Conservation (phyloP, 2,797 vertebrate species). For the Limnodromus scolopaceus region DNA sequence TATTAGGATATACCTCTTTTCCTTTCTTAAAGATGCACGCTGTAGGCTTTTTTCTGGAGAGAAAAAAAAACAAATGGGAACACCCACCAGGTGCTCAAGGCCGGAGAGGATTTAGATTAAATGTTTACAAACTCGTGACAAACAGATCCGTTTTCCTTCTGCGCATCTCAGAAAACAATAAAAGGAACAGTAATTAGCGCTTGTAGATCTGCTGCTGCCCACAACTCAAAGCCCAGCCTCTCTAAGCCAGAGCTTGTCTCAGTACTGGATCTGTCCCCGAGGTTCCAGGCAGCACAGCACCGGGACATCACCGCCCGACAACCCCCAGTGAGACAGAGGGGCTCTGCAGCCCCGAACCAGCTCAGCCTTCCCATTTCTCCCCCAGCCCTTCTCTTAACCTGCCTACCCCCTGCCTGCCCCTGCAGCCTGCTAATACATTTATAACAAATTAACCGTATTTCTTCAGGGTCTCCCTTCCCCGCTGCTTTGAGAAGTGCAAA, state of each 20-base stretch:
- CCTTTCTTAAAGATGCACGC: neutral
- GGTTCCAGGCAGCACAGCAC: neutral
- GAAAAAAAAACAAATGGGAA: neutral
- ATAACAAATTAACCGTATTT: neutral
- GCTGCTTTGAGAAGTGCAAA: neutral
- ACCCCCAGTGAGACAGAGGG: neutral
- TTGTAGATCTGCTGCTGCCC: neutral
- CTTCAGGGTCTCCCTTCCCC: neutral
- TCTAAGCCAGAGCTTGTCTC: fast-evolving
- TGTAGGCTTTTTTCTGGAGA: neutral
- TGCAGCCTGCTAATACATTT: neutral
- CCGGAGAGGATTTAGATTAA: neutral
- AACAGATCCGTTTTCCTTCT: neutral
- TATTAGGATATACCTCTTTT: fast-evolving
- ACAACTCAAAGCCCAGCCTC: neutral
- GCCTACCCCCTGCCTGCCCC: neutral
- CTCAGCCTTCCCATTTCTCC: neutral
- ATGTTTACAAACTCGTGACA: neutral
- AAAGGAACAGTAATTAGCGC: neutral
- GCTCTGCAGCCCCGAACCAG: neutral
- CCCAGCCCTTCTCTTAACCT: fast-evolving
- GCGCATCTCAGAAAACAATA: neutral
- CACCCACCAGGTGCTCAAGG: neutral
- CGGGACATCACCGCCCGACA: neutral
- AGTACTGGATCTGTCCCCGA: fast-evolving